phyloP scores from a whole-genome alignment of 2,888 invertebrate genomes.

The Ernsta delagoae region DNA sequence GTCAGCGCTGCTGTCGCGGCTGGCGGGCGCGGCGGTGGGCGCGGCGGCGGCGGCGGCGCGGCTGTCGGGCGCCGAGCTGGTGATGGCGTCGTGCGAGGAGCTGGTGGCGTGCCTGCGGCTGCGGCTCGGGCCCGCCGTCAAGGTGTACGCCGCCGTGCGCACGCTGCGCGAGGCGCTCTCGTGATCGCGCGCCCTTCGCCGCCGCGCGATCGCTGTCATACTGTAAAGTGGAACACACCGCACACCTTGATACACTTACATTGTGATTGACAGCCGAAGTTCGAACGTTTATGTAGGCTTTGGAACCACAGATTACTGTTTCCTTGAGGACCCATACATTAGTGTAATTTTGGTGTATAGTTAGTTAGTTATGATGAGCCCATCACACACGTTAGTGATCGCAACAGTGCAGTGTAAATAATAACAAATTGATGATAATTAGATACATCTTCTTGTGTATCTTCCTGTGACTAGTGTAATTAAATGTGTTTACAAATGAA shows the following conservation, averaged over 20 bases:
- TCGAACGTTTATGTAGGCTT: too few relatives aligned
- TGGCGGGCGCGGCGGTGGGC: slow-evolving; percentile 63
- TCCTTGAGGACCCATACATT: neutral
- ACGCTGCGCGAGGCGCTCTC: slow-evolving; percentile 60
- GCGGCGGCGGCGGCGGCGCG: slow-evolving; percentile 67
- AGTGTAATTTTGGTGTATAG: neutral
- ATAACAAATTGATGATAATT: too few relatives aligned
- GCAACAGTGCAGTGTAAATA: neutral
- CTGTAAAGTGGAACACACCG: too few relatives aligned
- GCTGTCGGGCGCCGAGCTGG: slow-evolving; percentile 93
- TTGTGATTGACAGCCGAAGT: too few relatives aligned
- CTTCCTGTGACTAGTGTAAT: slow-evolving; percentile 4
- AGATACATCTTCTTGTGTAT: neutral
- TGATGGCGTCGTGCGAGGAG: slow-evolving; percentile 93
- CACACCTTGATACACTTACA: too few relatives aligned
- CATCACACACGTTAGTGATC: neutral
- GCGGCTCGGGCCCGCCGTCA: slow-evolving; percentile 94
- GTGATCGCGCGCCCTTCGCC: slow-evolving; percentile 46
- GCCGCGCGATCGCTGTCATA: too few relatives aligned
- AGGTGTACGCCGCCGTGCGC: slow-evolving; percentile 82
- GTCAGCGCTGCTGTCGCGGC: slow-evolving; percentile 56
- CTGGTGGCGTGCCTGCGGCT: slow-evolving; percentile 89
- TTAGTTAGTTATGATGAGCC: too few relatives aligned
- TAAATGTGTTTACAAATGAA: slow-evolving; percentile 1
- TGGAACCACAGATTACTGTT: neutral